These are phyloP conservation scores for Oncopeltus fasciatus DNA, from an alignment of 1,140 invertebrate genomes.

Conservation along the genomic window DNA sequence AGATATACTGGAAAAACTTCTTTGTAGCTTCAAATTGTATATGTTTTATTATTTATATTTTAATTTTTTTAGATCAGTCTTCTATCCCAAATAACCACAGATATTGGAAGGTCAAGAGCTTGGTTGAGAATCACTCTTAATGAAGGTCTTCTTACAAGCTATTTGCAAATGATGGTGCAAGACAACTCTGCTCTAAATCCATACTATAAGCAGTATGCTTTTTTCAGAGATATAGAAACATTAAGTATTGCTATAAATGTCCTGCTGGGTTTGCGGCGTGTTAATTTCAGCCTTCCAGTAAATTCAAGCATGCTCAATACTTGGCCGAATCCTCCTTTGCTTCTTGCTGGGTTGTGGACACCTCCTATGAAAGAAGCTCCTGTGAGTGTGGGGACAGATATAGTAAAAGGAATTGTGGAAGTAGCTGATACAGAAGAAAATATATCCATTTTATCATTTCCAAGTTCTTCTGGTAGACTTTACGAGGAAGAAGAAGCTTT, in stretches of 20 bases:
- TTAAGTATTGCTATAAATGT: conserved; percentile 60
- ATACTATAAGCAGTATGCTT: conserved; percentile 64
- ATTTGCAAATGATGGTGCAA: conserved; percentile 58
- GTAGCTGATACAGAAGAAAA: conserved; percentile 28
- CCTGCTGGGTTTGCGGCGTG: conserved; percentile 60
- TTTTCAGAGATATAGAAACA: conserved; percentile 61
- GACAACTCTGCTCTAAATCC: conserved; percentile 55
- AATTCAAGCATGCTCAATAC: conserved; percentile 80
- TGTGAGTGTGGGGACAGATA: conserved; percentile 37
- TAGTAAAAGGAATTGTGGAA: conserved; percentile 49
- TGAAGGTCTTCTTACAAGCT: conserved; percentile 73
- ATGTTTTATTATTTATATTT: not conserved
- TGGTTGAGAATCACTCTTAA: conserved; percentile 82
- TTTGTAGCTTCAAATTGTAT: not conserved
- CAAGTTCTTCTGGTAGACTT: conserved; percentile 26
- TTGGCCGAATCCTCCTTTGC: conserved; percentile 72
- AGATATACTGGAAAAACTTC: no score
- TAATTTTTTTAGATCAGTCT: conserved; percentile 21
- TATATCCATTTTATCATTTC: conserved; percentile 4
- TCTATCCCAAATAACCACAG: conserved; percentile 65
- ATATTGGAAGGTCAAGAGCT: conserved; percentile 77
- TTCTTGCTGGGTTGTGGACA: conserved; percentile 70
- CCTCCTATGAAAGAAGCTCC: conserved; percentile 56
- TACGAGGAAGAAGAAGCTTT: conserved; percentile 40
- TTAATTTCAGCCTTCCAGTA: conserved; percentile 63